A percentile compares a stretch with the other conserved stretches of the same genome.
These are phyloP conservation scores for Sinohyriopsis cumingii DNA, from an alignment of 2,888 invertebrate genomes.

Conservation along the genomic window DNA sequence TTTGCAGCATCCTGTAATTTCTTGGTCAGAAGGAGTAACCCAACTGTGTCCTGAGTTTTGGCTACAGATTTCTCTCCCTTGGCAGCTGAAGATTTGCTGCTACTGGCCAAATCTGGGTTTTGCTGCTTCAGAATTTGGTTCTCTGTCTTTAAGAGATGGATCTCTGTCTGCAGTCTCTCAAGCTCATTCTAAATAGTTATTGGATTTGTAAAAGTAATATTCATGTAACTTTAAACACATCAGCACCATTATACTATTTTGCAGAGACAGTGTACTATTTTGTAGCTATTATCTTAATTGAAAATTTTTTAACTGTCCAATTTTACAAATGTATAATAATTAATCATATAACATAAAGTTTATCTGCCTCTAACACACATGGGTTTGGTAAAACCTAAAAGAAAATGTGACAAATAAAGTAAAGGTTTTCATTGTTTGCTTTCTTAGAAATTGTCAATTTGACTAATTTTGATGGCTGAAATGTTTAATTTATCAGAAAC, in stretches of 20 bases:
- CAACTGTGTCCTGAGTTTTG: conserved; percentile 28
- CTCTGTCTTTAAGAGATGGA: conserved; percentile 49
- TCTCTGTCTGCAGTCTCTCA: conserved; percentile 50
- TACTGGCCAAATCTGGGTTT: conserved; percentile 25
- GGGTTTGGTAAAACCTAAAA: no score
- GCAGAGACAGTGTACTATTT: neutral
- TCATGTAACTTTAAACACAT: neutral
- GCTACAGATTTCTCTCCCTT: neutral
- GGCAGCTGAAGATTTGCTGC: conserved; percentile 20
- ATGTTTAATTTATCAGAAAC: no score
- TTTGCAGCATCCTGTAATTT: conserved; percentile 64
- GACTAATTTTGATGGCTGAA: no score
- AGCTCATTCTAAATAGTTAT: conserved; percentile 57
- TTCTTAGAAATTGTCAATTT: no score
- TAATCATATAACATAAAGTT: no score
- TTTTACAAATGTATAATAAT: no score
- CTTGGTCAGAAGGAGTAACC: conserved; percentile 46
- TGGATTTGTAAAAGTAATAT: neutral
- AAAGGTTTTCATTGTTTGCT: no score
- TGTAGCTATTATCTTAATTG: neutral
- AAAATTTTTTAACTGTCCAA: neutral
- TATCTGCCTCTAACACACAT: no score
- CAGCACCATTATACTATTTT: neutral
- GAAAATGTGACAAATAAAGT: no score
- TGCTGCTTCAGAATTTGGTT: conserved; percentile 55